Base-by-base conservation (phyloP, 2,113 vertebrate genomes). In the Probosciger aterrimus region DNA sequence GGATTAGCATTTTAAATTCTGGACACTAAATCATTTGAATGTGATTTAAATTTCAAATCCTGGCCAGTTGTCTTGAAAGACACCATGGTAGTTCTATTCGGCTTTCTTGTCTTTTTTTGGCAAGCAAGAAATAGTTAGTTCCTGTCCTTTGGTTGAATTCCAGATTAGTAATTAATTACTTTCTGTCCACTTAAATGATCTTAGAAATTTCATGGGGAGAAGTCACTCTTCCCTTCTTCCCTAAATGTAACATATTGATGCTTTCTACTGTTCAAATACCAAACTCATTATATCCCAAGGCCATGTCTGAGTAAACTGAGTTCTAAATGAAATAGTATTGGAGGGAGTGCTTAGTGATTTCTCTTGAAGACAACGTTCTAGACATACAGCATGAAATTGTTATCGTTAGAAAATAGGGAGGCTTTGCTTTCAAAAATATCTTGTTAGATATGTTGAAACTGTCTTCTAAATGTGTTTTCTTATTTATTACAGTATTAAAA, bases 101-200 rank as follows among this genome's bases (percentile, higher is more conserved):
- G 39, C 25, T 86, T 81, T 95, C 87, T 50, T 57, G 30, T 57
- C 41, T 88, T 92, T 17, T 70, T 93, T 86, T 81, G 80, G 68
- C 68, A 88, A 90, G 76, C 23, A 90, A 80, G 55, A 71, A 88
- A 57, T 44, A 84, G 33, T 69, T 85, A 63, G 37, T 49, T 73
- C 17, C 46, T 67, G 19, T 74, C 19, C 8, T 80, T 77, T 92
- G 64, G 31, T 37, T 86, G 68, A 88, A 81, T 78, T 94, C 46
- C 94, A 83, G 43, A 83, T 90, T 57, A 86, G 64, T 41, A 86
- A 93, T 83, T 94, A 94, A 83, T 90, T 90, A 44, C 44, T 67
- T 94, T 88, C 74, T 77, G 53, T 73, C 63, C 75, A 85, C n/a
- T 75, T 62, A 92, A 94, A 81, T 41, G 5, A 77, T 88, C 53